Evolutionary conservation across 1,140 invertebrate genomes (phyloP).

Genomic region (Drosophila littoralis): DNA sequence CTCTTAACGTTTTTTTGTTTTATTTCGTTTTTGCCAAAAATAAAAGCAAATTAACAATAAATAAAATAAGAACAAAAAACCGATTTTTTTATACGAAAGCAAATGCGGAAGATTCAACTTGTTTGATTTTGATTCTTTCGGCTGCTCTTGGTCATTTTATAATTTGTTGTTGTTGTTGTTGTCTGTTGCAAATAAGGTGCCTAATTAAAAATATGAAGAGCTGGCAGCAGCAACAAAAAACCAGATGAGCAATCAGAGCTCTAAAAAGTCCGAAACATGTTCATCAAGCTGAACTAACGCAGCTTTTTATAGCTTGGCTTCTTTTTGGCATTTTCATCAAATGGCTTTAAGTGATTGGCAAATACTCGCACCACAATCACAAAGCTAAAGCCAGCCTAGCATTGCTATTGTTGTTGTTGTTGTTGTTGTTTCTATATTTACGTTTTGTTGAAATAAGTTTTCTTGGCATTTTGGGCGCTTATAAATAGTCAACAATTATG

Average conservation of each 20-base stretch:
- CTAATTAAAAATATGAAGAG: conserved; percentile 56
- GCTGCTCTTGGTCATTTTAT: background rate
- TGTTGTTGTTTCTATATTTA: conserved; percentile 15
- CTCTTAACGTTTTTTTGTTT: conserved; percentile 10
- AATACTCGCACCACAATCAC: conserved; percentile 59
- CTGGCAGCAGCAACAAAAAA: conserved; percentile 12
- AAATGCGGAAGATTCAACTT: conserved; percentile 72
- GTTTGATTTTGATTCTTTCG: conserved; percentile 36
- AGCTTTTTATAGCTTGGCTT: conserved; percentile 4
- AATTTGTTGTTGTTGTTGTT: conserved; percentile 4
- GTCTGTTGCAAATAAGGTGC: conserved; percentile 66
- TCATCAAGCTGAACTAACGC: conserved; percentile 48
- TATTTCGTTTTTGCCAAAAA: conserved; percentile 45
- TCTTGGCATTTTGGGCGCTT: conserved; percentile 36
- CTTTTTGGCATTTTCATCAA: conserved; percentile 35
- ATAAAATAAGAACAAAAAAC: conserved; percentile 1
- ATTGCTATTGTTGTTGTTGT: conserved; percentile 1
- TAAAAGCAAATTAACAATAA: conserved; percentile 35
- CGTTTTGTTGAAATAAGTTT: conserved; percentile 12
- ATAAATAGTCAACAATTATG: conserved; percentile 66
- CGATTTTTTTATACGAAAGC: conserved; percentile 24
- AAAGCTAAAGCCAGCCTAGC: conserved; percentile 34
- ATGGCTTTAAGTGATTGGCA: conserved; percentile 67
- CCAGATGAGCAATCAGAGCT: conserved; percentile 62
- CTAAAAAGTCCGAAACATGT: conserved; percentile 46